phyloP scores from a whole-genome alignment of 2,888 invertebrate genomes.

The Metopia argyrocephala region DNA sequence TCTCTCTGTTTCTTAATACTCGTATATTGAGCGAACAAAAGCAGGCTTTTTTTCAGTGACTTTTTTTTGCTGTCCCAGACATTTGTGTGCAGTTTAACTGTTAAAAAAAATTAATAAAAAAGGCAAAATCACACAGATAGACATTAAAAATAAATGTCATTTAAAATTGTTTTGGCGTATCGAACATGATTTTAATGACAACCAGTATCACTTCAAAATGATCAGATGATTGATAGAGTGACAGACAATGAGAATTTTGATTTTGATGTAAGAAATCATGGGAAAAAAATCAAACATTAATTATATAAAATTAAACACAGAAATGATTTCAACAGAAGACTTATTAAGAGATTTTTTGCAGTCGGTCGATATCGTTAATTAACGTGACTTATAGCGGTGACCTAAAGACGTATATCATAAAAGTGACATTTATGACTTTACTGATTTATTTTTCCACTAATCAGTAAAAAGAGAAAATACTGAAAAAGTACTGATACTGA shows the following conservation, averaged over 20 bases:
- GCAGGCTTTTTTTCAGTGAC: neutral
- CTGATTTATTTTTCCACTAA: too few species aligned
- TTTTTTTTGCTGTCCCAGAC: neutral
- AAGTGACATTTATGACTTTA: too few species aligned
- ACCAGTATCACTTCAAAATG: neutral
- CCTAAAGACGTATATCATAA: too few species aligned
- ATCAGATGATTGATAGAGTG: neutral
- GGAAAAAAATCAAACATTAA: neutral
- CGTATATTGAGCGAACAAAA: neutral
- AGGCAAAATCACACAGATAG: neutral
- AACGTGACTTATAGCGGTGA: too few species aligned
- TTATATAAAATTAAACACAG: too few species aligned
- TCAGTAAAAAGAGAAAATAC: too few species aligned
- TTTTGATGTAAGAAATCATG: neutral
- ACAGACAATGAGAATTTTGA: neutral
- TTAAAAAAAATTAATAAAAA: neutral
- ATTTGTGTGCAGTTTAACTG: neutral
- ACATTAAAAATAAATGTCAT: conserved; percentile 45
- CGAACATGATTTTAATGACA: conserved; percentile 27
- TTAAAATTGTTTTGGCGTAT: conserved; percentile 32
- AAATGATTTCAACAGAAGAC: neutral
- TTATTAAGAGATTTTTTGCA: neutral
- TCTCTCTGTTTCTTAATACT: too few species aligned
- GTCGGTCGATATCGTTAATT: too few species aligned
- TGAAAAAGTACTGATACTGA: too few species aligned